These are phyloP conservation scores for Bombus ignitus DNA, from an alignment of 1,140 invertebrate genomes.

Conservation along the genomic window DNA sequence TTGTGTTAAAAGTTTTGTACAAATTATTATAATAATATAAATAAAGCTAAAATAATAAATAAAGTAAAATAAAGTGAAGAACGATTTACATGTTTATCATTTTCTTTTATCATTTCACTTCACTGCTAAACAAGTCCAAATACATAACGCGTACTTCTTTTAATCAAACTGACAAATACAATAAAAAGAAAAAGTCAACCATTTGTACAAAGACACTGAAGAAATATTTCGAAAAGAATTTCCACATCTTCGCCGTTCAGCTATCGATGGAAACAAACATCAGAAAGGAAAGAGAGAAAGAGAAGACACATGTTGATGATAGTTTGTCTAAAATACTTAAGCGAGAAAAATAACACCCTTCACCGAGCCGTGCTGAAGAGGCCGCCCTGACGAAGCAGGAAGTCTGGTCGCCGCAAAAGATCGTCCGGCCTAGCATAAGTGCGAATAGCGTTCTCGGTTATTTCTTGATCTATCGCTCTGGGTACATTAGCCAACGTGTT, in stretches of 20 bases:
- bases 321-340: not conserved
- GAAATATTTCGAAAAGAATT: too few species aligned
- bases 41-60: too few species aligned
- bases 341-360: not conserved
- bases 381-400: constrained; percentile 4
- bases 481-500: constrained; percentile 82
- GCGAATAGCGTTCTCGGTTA: constrained; percentile 69
- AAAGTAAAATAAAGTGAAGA: too few species aligned
- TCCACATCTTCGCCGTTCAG: not conserved
- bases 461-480: constrained; percentile 76
- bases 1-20: too few species aligned
- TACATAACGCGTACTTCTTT: too few species aligned
- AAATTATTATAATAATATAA: too few species aligned
- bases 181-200: too few species aligned
- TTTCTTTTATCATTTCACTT: too few species aligned
- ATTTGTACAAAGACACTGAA: not conserved
- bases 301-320: not conserved
- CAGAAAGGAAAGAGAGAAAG: not conserved
- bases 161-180: too few species aligned
- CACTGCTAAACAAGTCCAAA: too few species aligned
- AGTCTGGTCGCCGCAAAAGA: constrained; percentile 13
- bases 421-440: constrained; percentile 25
- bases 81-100: too few species aligned
- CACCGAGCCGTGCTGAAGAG: not conserved
- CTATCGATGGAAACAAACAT: not conserved